Percentiles rank a stretch among this genome's conserved stretches.
These are phyloP conservation scores for Spisula solida DNA, from an alignment of 2,888 invertebrate genomes.

Conservation along the genomic window DNA sequence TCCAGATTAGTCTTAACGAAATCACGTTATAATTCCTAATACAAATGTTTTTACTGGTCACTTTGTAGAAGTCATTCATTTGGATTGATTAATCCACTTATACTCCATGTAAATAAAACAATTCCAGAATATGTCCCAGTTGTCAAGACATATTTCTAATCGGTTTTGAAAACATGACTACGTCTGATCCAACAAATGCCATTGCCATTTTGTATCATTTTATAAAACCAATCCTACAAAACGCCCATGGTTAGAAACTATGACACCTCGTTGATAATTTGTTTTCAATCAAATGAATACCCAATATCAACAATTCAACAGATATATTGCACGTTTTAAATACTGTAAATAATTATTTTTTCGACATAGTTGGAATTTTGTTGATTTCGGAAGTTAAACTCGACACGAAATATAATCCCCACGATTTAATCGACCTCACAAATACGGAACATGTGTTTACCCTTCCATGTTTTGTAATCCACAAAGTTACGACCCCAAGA, in stretches of 20 bases:
- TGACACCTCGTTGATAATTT: not conserved
- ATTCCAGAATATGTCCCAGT: not conserved
- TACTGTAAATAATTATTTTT: too few relatives aligned
- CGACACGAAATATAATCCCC: too few relatives aligned
- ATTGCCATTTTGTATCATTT: not conserved
- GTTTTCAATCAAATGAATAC: not conserved
- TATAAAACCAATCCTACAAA: not conserved
- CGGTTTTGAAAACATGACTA: not conserved
- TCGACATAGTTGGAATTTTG: too few relatives aligned
- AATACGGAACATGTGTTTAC: too few relatives aligned
- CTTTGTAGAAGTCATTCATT: too few relatives aligned
- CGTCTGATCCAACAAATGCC: not conserved
- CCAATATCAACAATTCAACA: not conserved
- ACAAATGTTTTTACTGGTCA: not conserved
- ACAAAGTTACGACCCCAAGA: too few relatives aligned
- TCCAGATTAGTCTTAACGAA: not conserved
- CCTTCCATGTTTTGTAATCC: too few relatives aligned
- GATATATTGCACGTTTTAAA: not conserved
- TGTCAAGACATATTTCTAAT: not conserved
- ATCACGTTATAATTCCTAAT: slow-evolving; percentile 10
- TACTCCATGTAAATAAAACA: not conserved
- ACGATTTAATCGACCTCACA: too few relatives aligned
- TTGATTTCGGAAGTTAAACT: too few relatives aligned
- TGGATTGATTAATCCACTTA: not conserved
- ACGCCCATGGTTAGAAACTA: not conserved